A percentile compares a stretch with the other conserved stretches of the same genome.
Conservation (phyloP, 2,113 vertebrate species). For the Rhipidura dahli region DNA sequence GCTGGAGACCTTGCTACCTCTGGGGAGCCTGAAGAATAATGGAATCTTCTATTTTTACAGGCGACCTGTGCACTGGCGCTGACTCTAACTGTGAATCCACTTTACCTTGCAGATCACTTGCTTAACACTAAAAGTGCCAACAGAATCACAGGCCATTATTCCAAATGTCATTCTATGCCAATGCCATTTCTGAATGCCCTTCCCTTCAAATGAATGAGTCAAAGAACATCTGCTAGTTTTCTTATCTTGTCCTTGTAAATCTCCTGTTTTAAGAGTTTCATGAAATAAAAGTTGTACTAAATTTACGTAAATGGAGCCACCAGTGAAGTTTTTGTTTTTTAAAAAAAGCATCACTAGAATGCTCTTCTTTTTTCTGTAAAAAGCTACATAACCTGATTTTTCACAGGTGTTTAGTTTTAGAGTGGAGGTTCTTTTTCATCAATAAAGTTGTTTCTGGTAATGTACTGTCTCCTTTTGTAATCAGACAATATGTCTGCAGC, state of each 20-base stretch:
- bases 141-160: slow-evolving; percentile 86
- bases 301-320: slow-evolving; percentile 51
- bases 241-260: slow-evolving; percentile 65
- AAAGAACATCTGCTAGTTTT: slow-evolving; percentile 78
- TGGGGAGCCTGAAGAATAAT: slow-evolving; percentile 96
- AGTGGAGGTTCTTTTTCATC: background rate
- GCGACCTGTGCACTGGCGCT: slow-evolving; percentile 88
- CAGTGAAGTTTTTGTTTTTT: slow-evolving; percentile 3
- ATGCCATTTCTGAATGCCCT: slow-evolving; percentile 75
- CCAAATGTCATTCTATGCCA: slow-evolving; percentile 82
- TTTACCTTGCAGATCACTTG: slow-evolving; percentile 88
- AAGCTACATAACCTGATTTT: background rate
- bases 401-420: background rate
- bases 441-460: background rate
- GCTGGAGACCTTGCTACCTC: slow-evolving; percentile 94
- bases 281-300: slow-evolving; percentile 45
- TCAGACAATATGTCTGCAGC: background rate
- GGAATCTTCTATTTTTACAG: slow-evolving; percentile 99
- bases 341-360: background rate
- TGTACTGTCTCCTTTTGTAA: background rate
- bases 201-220: slow-evolving; percentile 71
- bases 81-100: slow-evolving; percentile 84
- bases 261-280: slow-evolving; percentile 41
- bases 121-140: slow-evolving; percentile 86
- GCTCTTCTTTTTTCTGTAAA: background rate